phyloP scores from a whole-genome alignment of 2,797 vertebrate species.

The Xiphophorus birchmanni region DNA sequence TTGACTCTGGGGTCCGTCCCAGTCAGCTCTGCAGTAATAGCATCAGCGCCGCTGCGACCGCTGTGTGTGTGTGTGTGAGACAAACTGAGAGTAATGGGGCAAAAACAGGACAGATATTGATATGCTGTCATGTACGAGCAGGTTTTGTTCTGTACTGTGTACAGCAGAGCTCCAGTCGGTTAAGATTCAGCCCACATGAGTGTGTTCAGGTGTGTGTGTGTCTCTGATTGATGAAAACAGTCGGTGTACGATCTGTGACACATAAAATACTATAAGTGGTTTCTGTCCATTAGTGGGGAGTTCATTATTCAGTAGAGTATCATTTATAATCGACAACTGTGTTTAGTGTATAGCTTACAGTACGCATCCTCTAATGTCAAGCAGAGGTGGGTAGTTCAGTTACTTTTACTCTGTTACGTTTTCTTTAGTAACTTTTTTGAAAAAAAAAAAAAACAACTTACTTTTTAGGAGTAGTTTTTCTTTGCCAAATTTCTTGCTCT shows the following conservation, averaged over 20 bases:
- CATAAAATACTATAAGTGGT: no score
- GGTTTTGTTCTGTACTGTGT: not conserved
- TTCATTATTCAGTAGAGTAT: not conserved
- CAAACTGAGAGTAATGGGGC: not conserved
- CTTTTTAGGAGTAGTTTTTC: no score
- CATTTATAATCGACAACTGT: not conserved
- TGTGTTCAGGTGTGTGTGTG: not conserved
- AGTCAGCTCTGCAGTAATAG: not conserved
- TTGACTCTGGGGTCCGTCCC: not conserved
- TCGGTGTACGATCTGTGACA: not conserved
- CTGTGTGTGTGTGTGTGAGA: not conserved
- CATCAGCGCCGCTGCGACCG: not conserved
- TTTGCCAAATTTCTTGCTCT: no score
- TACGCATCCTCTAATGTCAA: not conserved
- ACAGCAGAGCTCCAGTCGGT: not conserved
- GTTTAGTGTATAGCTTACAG: not conserved
- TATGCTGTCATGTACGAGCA: not conserved
- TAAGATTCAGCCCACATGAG: not conserved
- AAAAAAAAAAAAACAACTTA: no score
- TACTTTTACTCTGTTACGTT: no score
- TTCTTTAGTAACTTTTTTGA: no score
- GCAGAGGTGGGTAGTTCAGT: not conserved
- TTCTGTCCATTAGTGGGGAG: no score
- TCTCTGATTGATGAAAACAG: not conserved
- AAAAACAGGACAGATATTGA: not conserved